Evolutionary conservation across 2,113 vertebrate genomes (phyloP).

Genomic region (Dipodomys spectabilis): DNA sequence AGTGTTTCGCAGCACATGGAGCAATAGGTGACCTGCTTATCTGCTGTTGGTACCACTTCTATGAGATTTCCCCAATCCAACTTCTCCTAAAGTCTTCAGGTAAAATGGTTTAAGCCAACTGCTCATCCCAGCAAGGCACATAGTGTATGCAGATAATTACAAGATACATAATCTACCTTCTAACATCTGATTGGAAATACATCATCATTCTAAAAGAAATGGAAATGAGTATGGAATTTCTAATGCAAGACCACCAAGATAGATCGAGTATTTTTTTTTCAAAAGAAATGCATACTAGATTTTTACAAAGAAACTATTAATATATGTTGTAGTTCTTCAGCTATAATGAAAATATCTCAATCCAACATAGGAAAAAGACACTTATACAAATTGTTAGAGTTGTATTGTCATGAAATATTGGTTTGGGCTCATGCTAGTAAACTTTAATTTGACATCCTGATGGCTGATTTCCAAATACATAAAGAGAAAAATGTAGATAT

Average conservation of each 20-base stretch:
- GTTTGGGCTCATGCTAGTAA: neutral
- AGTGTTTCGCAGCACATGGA: neutral
- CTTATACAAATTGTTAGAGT: neutral
- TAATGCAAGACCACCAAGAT: neutral
- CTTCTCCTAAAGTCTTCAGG: neutral
- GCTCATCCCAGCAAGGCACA: neutral
- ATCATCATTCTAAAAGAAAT: neutral
- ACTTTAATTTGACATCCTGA: neutral
- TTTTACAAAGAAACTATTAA: neutral
- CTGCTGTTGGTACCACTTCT: too few relatives aligned
- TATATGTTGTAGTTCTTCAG: neutral
- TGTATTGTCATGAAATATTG: neutral
- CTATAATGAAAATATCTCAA: neutral
- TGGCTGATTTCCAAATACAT: neutral
- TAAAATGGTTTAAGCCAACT: neutral
- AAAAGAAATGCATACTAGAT: neutral
- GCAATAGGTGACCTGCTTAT: neutral
- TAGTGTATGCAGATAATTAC: neutral
- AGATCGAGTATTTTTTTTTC: neutral
- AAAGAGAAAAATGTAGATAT: neutral
- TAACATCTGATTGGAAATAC: neutral
- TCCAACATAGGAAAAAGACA: neutral
- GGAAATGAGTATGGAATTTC: neutral
- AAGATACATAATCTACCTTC: neutral
- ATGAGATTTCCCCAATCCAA: neutral